Evolutionary conservation across 2,888 invertebrate genomes (phyloP).

Genomic region (Ophioninae sp.): DNA sequence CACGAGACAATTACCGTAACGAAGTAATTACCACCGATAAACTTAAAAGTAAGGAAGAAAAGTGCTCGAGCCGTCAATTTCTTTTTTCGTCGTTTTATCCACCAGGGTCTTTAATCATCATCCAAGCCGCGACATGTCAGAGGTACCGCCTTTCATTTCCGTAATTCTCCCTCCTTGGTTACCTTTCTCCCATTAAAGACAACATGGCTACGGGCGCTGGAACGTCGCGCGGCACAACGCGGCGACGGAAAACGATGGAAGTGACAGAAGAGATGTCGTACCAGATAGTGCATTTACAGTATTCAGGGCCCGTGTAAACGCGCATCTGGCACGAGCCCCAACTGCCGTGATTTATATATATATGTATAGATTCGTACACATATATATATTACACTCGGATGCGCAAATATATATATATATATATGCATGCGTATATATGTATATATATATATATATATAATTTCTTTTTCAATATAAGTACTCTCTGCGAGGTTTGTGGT

Average conservation of each 20-base stretch:
- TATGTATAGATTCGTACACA: slow-evolving; percentile 27
- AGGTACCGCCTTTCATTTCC: not conserved
- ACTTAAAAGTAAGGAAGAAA: slow-evolving; percentile 24
- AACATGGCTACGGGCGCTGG: slow-evolving; percentile 46
- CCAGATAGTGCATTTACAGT: slow-evolving; percentile 99
- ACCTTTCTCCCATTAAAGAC: slow-evolving; percentile 12
- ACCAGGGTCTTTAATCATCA: not conserved
- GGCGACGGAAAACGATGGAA: slow-evolving; percentile 62
- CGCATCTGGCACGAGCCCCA: slow-evolving; percentile 99
- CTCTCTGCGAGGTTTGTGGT: not conserved
- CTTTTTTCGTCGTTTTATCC: not conserved
- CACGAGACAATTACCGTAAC: slow-evolving; percentile 6
- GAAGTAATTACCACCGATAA: not conserved
- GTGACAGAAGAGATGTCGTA: slow-evolving; percentile 91
- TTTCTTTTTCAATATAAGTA: not conserved
- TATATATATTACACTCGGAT: not conserved
- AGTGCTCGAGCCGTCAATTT: not conserved
- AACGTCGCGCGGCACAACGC: slow-evolving; percentile 22
- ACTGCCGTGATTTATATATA: slow-evolving; percentile 73
- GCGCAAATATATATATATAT: slow-evolving; percentile 7
- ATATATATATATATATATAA: slow-evolving; percentile 8
- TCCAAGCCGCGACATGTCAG: not conserved
- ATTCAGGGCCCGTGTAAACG: slow-evolving; percentile 92
- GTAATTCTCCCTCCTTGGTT: slow-evolving; percentile 18
- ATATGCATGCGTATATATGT: not conserved